Evolutionary conservation across 2,113 vertebrate species (phyloP).

Genomic region (Excalfactoria chinensis): DNA sequence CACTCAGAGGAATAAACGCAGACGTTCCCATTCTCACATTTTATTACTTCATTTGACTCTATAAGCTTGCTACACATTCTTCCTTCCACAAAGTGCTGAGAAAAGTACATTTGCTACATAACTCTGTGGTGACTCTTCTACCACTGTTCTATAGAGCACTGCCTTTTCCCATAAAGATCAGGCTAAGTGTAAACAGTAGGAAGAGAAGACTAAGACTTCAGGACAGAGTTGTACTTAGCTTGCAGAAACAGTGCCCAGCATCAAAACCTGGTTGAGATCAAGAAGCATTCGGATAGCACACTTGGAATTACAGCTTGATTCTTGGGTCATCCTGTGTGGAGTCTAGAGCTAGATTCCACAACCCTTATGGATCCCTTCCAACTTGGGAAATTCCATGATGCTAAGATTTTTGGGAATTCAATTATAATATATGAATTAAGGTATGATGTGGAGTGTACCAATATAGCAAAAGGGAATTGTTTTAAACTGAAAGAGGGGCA

Average conservation of each 20-base stretch:
- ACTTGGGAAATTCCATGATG: background rate
- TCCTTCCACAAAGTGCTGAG: background rate
- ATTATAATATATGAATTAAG: background rate
- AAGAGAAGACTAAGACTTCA: background rate
- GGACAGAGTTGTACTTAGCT: background rate
- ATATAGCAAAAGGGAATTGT: background rate
- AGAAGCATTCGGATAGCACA: background rate
- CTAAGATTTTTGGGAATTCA: background rate
- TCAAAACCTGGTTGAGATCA: background rate
- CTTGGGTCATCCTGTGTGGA: background rate
- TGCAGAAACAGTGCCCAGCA: background rate
- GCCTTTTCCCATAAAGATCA: background rate
- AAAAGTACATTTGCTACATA: background rate
- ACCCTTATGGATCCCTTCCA: background rate
- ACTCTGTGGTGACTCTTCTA: background rate
- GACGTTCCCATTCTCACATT: background rate
- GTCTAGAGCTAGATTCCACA: background rate
- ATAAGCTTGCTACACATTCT: background rate
- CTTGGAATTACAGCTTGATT: background rate
- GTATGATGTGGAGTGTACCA: background rate
- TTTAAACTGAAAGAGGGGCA: background rate
- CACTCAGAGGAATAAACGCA: background rate
- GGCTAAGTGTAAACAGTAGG: background rate
- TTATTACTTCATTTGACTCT: background rate
- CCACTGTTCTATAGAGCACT: background rate